These are phyloP conservation scores for Lithobates pipiens DNA, from an alignment of 2,797 vertebrate genomes.

Conservation along the genomic window DNA sequence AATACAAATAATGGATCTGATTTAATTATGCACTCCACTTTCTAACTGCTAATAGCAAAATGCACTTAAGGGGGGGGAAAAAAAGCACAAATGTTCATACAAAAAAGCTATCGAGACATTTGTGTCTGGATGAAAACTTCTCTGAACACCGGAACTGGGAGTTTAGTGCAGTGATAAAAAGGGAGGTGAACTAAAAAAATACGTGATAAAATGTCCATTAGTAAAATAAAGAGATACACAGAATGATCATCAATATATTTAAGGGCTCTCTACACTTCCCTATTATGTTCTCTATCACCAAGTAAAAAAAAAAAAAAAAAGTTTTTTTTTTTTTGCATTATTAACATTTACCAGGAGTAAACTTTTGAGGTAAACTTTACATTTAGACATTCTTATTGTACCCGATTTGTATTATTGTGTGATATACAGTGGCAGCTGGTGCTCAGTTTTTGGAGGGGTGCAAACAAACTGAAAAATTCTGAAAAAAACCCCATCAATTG, in stretches of 20 bases:
- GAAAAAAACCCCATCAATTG: too few relatives aligned
- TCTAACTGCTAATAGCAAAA: slow-evolving; percentile 71
- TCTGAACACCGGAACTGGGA: not conserved
- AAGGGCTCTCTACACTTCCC: not conserved
- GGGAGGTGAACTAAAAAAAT: not conserved
- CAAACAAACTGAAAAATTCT: too few relatives aligned
- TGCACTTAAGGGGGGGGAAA: slow-evolving; percentile 65
- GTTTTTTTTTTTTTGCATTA: too few relatives aligned
- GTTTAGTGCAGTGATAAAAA: not conserved
- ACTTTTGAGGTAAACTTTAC: too few relatives aligned
- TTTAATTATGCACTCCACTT: slow-evolving; percentile 62
- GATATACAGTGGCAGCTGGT: too few relatives aligned
- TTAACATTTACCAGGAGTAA: too few relatives aligned
- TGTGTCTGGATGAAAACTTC: not conserved
- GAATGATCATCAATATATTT: not conserved
- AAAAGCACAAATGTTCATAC: slow-evolving; percentile 53
- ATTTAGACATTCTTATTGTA: too few relatives aligned
- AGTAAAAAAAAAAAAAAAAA: too few relatives aligned
- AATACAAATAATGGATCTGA: slow-evolving; percentile 37
- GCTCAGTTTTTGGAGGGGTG: too few relatives aligned
- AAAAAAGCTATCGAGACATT: slow-evolving; percentile 60
- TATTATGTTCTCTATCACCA: not conserved
- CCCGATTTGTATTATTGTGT: too few relatives aligned
- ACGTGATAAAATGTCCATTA: not conserved
- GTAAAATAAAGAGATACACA: not conserved